Evolutionary conservation across 1,140 invertebrate genomes (phyloP).

Genomic region (Carposina sasakii): DNA sequence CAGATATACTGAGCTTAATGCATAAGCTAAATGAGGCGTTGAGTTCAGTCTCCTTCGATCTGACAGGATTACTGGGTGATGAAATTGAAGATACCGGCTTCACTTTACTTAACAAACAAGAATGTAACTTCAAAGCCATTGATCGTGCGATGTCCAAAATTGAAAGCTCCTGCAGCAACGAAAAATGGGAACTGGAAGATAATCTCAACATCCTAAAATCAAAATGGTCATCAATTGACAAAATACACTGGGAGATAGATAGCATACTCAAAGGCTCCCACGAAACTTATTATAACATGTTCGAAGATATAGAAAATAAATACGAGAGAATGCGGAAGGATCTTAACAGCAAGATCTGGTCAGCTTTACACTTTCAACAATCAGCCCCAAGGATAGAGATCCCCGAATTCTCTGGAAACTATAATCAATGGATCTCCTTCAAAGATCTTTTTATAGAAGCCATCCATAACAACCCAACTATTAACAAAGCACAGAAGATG

Average conservation of each 20-base stretch:
- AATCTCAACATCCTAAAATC: neutral
- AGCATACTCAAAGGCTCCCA: neutral
- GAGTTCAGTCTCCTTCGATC: neutral
- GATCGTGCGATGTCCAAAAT: conserved; percentile 6
- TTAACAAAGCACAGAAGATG: conserved; percentile 31
- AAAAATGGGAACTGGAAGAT: conserved; percentile 11
- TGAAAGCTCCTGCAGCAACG: neutral
- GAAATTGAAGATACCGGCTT: neutral
- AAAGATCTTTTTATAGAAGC: conserved; percentile 34
- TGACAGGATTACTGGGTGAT: neutral
- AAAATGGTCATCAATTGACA: conserved; percentile 1
- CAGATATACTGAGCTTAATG: neutral
- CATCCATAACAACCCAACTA: conserved; percentile 27
- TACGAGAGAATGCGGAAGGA: neutral
- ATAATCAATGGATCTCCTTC: conserved; percentile 37
- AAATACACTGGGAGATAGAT: conserved; percentile 7
- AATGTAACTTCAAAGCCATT: conserved; percentile 7
- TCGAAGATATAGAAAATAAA: neutral
- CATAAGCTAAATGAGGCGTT: neutral
- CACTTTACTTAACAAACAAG: conserved; percentile 4
- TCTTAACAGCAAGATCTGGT: conserved; percentile 10
- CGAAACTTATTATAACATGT: neutral
- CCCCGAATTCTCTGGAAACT: conserved; percentile 34
- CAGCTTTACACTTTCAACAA: conserved; percentile 14
- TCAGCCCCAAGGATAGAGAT: conserved; percentile 21